phyloP scores from a whole-genome alignment of 2,888 invertebrate genomes.

The Elmis aenea region DNA sequence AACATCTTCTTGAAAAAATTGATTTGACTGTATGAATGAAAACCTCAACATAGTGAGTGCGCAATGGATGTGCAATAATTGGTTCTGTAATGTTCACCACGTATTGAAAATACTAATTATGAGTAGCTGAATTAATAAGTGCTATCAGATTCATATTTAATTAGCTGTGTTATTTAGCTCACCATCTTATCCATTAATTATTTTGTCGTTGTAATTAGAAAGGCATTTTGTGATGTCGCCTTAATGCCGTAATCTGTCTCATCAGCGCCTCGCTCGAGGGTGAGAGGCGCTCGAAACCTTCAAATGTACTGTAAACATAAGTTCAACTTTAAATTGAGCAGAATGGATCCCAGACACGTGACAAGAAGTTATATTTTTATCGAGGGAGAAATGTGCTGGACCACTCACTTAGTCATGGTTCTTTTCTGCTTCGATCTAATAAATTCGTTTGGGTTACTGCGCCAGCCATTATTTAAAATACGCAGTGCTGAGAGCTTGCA shows the following conservation, averaged over 20 bases:
- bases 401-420: slow-evolving; percentile 20
- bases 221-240: slow-evolving; percentile 29
- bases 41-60: too few relatives aligned
- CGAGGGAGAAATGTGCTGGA: slow-evolving; percentile 28
- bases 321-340: slow-evolving; percentile 42
- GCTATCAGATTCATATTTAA: slow-evolving; percentile 26
- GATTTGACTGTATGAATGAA: too few relatives aligned
- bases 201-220: slow-evolving; percentile 38
- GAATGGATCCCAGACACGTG: slow-evolving; percentile 40
- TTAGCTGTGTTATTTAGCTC: slow-evolving; percentile 26
- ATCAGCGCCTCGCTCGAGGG: slow-evolving; percentile 27
- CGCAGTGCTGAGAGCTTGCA: slow-evolving; percentile 41
- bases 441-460: slow-evolving; percentile 28
- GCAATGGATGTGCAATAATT: too few relatives aligned
- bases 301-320: slow-evolving; percentile 42
- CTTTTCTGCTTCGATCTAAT: slow-evolving; percentile 17
- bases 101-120: too few relatives aligned
- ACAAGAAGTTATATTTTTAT: slow-evolving; percentile 43
- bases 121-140: slow-evolving; percentile 21
- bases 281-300: slow-evolving; percentile 26
- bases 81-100: too few relatives aligned
- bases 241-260: slow-evolving; percentile 35
- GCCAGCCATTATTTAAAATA: slow-evolving; percentile 41
- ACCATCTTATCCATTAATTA: slow-evolving; percentile 31
- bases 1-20: too few relatives aligned